Conservation (phyloP, 1,140 invertebrate species). For the Ladona fulva region DNA sequence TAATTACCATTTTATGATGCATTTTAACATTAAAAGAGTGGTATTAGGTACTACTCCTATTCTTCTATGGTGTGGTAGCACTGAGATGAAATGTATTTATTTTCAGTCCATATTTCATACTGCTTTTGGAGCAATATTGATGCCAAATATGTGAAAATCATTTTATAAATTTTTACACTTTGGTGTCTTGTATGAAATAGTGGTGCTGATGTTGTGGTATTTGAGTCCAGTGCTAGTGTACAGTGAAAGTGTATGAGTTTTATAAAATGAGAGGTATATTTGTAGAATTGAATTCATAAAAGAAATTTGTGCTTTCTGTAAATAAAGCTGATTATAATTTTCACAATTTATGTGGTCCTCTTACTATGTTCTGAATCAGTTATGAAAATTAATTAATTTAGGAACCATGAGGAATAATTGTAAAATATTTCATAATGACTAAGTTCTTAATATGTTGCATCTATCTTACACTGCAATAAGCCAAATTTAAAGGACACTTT, state of each 20-base stretch:
- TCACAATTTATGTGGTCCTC: not conserved
- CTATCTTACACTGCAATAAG: no score
- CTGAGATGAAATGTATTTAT: conserved; percentile 6
- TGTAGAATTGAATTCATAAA: not conserved
- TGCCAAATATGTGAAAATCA: not conserved
- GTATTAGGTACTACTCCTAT: not conserved
- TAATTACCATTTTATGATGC: not conserved
- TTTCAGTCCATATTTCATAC: conserved; percentile 10
- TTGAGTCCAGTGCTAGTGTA: conserved; percentile 1
- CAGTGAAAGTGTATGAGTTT: not conserved
- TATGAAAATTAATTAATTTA: not conserved
- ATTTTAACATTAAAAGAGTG: not conserved
- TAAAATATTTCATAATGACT: no score
- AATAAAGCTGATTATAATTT: conserved; percentile 5
- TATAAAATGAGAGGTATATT: not conserved
- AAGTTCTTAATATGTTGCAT: no score
- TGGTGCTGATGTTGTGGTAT: not conserved
- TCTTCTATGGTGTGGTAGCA: conserved; percentile 1
- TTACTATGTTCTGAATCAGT: not conserved
- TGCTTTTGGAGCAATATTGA: not conserved
- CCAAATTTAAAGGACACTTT: not conserved
- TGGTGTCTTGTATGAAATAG: not conserved
- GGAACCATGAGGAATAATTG: not conserved
- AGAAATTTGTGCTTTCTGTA: not conserved
- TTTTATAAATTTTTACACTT: not conserved